phyloP scores from a whole-genome alignment of 2,113 vertebrate species.

The Cricetomys ansorgei region DNA sequence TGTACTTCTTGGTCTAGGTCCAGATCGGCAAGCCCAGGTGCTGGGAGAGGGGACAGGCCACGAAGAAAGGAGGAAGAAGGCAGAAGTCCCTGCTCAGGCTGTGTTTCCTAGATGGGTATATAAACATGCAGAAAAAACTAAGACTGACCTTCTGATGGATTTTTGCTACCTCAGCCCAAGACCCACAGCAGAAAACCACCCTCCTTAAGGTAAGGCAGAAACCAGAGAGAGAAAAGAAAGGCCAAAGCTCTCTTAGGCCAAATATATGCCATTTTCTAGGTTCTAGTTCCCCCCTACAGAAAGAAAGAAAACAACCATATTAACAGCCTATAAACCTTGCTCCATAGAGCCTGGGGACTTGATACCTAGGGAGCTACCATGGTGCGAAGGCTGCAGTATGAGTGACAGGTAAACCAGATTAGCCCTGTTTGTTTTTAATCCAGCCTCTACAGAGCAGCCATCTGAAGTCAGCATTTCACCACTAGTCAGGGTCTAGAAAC shows the following conservation, averaged over 20 bases:
- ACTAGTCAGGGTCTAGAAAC: constrained; percentile 4
- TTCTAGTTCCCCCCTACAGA: background rate
- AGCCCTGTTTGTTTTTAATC: background rate
- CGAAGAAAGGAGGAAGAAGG: constrained; percentile 66
- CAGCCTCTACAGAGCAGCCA: background rate
- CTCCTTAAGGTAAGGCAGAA: constrained; percentile 43
- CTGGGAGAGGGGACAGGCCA: constrained; percentile 39
- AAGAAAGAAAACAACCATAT: background rate
- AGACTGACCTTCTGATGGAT: background rate
- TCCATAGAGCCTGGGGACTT: background rate
- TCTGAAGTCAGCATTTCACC: background rate
- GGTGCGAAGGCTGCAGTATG: background rate
- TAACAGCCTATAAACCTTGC: background rate
- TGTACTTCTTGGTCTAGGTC: constrained; percentile 74
- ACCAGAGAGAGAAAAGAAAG: background rate
- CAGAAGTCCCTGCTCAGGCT: constrained; percentile 79
- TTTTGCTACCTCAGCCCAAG: constrained; percentile 4
- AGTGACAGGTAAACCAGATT: background rate
- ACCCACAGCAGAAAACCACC: constrained; percentile 53
- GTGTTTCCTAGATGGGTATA: constrained; percentile 76
- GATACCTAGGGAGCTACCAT: accelerated
- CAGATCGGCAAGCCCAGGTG: constrained; percentile 62
- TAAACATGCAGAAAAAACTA: constrained; percentile 72
- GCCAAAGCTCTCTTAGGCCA: background rate
- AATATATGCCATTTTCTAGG: background rate